Conservation (phyloP, 1,140 invertebrate species). For the Drepana arcuata region DNA sequence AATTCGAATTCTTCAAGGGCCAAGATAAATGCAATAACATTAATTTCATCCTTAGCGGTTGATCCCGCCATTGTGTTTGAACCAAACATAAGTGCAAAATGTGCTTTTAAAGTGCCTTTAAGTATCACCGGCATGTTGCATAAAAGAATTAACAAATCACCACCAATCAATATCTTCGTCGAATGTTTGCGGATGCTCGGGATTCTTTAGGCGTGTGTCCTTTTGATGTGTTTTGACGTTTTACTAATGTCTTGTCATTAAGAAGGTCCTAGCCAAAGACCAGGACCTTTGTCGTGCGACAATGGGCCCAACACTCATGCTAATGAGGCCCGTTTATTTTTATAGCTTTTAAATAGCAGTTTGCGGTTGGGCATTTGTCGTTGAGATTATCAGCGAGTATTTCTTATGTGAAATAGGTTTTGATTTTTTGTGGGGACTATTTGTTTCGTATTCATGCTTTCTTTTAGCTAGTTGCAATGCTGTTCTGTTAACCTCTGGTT, state of each 20-base stretch:
- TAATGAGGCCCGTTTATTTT: slow-evolving; percentile 69
- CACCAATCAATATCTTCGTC: slow-evolving; percentile 53
- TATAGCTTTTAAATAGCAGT: slow-evolving; percentile 59
- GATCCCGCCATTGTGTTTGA: slow-evolving; percentile 34
- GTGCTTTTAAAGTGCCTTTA: slow-evolving; percentile 26
- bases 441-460: no score
- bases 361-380: slow-evolving; percentile 45
- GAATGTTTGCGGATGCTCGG: slow-evolving; percentile 31
- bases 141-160: slow-evolving; percentile 62
- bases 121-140: slow-evolving; percentile 37
- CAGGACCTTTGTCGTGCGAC: slow-evolving; percentile 38
- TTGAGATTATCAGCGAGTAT: slow-evolving; percentile 49
- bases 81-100: slow-evolving; percentile 33
- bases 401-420: no score
- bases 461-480: no score
- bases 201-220: slow-evolving; percentile 33
- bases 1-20: no score
- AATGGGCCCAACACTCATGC: slow-evolving; percentile 44
- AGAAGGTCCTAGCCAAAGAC: slow-evolving; percentile 37
- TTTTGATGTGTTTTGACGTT: slow-evolving; percentile 69
- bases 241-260: slow-evolving; percentile 66
- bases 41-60: slow-evolving; percentile 28
- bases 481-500: no score
- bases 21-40: no score
- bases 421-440: no score